Evolutionary conservation across 2,888 invertebrate species (phyloP).

Genomic region (Agrenia bidenticulata): DNA sequence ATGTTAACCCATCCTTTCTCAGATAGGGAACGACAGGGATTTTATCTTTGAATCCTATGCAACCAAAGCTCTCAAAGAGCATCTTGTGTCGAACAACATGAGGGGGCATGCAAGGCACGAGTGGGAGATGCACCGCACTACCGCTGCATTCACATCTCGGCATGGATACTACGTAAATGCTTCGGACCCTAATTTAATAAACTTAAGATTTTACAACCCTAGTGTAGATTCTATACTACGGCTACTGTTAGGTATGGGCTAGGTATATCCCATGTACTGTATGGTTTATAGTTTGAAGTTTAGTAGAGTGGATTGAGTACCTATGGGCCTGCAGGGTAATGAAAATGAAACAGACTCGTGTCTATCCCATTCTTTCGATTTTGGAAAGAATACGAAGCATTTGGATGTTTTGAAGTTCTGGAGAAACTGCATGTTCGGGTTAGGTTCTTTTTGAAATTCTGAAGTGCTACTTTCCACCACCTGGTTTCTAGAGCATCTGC

Average conservation of each 20-base stretch:
- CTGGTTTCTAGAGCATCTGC: conserved; percentile 6
- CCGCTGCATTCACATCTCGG: too few species aligned
- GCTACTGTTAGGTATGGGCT: too few species aligned
- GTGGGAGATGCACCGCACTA: too few species aligned
- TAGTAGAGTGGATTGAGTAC: neutral
- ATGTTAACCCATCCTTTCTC: neutral
- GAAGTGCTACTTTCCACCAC: neutral
- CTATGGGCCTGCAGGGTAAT: neutral
- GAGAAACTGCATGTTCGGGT: neutral
- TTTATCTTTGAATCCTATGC: conserved; percentile 2
- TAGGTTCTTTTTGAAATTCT: neutral
- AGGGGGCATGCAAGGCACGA: neutral
- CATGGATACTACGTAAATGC: too few species aligned
- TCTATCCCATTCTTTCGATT: neutral
- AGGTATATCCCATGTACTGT: too few species aligned
- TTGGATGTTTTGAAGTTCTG: neutral
- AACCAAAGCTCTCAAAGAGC: neutral
- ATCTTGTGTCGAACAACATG: neutral
- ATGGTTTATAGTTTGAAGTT: too few species aligned
- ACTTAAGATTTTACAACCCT: too few species aligned
- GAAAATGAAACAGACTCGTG: conserved; percentile 5
- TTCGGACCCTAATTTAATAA: too few species aligned
- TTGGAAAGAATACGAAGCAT: neutral
- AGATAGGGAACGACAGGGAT: conserved; percentile 15
- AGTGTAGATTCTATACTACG: too few species aligned